Evolutionary conservation across 2,797 vertebrate genomes (phyloP), one percentile per base, ranked within the genome.

Genomic region (Hydrolagus colliei): DNA sequence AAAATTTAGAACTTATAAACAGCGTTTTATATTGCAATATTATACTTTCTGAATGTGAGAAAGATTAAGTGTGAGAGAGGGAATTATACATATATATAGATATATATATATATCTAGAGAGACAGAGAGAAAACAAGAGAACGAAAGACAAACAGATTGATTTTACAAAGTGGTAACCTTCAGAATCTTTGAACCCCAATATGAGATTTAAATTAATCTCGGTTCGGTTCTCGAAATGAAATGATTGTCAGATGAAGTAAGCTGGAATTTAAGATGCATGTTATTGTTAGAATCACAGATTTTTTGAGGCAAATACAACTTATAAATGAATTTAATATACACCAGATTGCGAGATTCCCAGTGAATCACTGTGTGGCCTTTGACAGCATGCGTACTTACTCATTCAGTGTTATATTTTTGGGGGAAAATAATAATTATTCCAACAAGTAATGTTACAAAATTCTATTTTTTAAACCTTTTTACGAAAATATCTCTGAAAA

Each of bases 21-120:
- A 67, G 68, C 35, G 68, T 82, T 35, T 82, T 65, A 68, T 41
- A 71, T 84, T 71, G 79, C 10, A 11, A 10, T 84, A 82, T 68
- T 82, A 41, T 35, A 71, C 41, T 22, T 18, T 84, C 16, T 84
- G 65, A 68, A 84, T n/a, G 41, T 52, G 41, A 52, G 41, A 52
- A 52, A 52, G 41, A 52, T 52, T 52, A 52, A 52, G 41, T 52
- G 41, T 52, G 41, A 3, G 41, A 52, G 41, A 52, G 65, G 41
- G 67, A 84, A 6, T 9, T 32, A 20, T 52, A 41, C 20, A 9
- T 76, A 76, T 76, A 76, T 18, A 16, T 73, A 52, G 35, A 76
- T 11, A n/a, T n/a, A 16, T 59, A 20, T 76, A 18, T 11, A 59
- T 41, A 76, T 59, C 11, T 52, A 77, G 10, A 61, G 75, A 52